Evolutionary conservation across 2,888 invertebrate genomes (phyloP).

Genomic region (Tenodera sinensis): DNA sequence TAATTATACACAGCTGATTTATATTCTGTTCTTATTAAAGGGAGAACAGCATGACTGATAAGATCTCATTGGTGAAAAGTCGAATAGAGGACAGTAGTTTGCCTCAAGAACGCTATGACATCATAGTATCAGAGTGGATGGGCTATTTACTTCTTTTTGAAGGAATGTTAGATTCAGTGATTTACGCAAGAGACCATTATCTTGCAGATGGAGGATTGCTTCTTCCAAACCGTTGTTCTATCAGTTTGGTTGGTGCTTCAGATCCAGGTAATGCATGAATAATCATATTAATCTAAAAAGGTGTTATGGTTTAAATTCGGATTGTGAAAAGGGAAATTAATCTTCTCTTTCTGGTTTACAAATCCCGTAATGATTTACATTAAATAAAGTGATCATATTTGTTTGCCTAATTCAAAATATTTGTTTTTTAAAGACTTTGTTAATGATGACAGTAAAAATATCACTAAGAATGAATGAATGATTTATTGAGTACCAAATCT

Average conservation of each 20-base stretch:
- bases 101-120: conserved; percentile 75
- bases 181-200: conserved; percentile 81
- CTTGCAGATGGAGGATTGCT: conserved; percentile 72
- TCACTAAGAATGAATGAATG: too few species aligned
- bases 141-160: conserved; percentile 95
- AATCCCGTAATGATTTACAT: too few species aligned
- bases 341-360: too few species aligned
- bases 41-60: conserved; percentile 71
- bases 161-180: conserved; percentile 92
- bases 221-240: conserved; percentile 79
- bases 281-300: background rate
- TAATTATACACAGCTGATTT: too few species aligned
- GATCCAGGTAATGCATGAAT: conserved; percentile 54
- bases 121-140: conserved; percentile 98
- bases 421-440: too few species aligned
- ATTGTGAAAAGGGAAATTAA: too few species aligned
- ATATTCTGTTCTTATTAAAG: conserved; percentile 42
- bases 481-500: too few species aligned
- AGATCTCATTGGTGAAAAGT: conserved; percentile 77
- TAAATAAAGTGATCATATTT: too few species aligned
- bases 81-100: conserved; percentile 78
- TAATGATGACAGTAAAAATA: too few species aligned
- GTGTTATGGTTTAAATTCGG: background rate
- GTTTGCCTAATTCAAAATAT: too few species aligned
- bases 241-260: conserved; percentile 76